These are phyloP conservation scores for Oceanites oceanicus DNA, from an alignment of 2,113 vertebrate species.

Conservation along the genomic window DNA sequence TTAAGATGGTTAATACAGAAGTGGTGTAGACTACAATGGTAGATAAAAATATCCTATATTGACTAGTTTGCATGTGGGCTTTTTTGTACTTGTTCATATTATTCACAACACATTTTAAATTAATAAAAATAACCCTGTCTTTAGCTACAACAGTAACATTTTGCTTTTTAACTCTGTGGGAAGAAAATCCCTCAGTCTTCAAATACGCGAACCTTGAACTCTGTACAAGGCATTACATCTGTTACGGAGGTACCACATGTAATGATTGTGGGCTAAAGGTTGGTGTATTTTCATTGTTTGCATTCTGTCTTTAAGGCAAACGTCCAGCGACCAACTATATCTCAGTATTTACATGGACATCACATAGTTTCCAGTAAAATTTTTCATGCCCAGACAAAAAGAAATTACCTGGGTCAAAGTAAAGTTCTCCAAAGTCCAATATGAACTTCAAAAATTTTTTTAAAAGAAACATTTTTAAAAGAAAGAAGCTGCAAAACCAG, in stretches of 20 bases:
- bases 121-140: neutral
- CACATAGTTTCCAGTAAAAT: neutral
- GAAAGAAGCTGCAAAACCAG: conserved; percentile 11
- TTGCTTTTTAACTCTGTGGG: neutral
- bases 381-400: conserved; percentile 24
- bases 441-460: neutral
- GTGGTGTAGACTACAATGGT: neutral
- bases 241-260: neutral
- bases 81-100: neutral
- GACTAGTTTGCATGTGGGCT: neutral
- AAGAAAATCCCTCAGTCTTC: neutral
- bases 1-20: conserved; percentile 9
- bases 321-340: neutral
- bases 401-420: neutral
- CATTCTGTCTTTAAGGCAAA: neutral
- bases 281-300: neutral
- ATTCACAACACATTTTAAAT: neutral
- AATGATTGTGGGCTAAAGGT: neutral
- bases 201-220: neutral
- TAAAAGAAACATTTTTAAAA: neutral
- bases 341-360: neutral
- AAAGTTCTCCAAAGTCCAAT: conserved; percentile 21
- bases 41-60: neutral
- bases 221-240: neutral
- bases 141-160: neutral